Base-by-base conservation (phyloP, 2,888 invertebrate genomes). In the Cancer borealis region DNA sequence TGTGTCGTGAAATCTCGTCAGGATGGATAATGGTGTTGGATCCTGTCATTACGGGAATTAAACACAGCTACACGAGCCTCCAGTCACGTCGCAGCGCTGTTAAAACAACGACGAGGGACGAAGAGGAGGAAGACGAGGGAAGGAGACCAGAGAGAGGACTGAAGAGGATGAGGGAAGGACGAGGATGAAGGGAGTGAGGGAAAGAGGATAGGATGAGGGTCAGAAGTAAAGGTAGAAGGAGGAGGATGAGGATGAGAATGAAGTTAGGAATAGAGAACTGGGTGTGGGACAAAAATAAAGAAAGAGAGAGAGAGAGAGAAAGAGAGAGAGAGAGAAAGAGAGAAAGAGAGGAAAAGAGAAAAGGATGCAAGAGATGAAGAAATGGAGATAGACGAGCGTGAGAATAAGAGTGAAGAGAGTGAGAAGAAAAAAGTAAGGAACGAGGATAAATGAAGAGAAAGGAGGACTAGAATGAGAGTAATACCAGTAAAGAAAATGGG, bases 281-380 rank as follows among this genome's bases (percentile, higher is more conserved):
- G 26, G 79, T 26, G 79, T 30, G 79, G 30, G 26, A 79, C 26
- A 79, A 26, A 26, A 26, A 79, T 26, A 79, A 26, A 79, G 79
- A 26, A 26, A 79, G 79, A 26, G 79, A 79, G 73, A 79, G 73
- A 79, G 73, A 79, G 73, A 79, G 73, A 79, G 73, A 79, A 26
- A 79, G 73, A 79, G 73, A 30, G 30, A 30, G 26, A 26, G 30
- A 30, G 26, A 30, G 30, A 26, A 30, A 8, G 10, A n/a, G n/a
- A 17, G n/a, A 1, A n/a, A 6, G n/a, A 5, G n/a, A 6, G 3
- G n/a, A 3, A n/a, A 26, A 26, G 0, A 17, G 54, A 54, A 17
- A 17, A 54, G 54, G 17, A 54, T 14, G 17, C 17, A 17, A 54
- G 54, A 54, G 54, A 17, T 10, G 17, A 17, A 54, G 54, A 17